phyloP scores from a whole-genome alignment of 2,113 vertebrate genomes.

The Anolis carolinensis region DNA sequence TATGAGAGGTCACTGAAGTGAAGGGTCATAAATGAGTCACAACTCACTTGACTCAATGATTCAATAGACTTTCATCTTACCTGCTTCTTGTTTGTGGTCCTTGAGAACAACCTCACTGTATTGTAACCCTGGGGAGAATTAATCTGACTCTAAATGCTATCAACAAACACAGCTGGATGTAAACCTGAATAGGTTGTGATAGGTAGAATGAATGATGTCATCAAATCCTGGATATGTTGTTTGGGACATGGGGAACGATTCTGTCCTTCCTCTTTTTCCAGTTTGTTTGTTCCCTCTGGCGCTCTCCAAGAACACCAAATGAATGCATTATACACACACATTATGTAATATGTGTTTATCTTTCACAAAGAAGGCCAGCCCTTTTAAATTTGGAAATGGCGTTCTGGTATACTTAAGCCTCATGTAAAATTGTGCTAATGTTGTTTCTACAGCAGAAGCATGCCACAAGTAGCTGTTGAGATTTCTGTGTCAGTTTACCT shows the following conservation, averaged over 20 bases:
- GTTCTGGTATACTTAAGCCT: too few species aligned
- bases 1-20: neutral
- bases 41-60: neutral
- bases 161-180: neutral
- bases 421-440: neutral
- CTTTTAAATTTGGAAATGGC: neutral
- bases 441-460: constrained; percentile 10
- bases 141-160: neutral
- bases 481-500: neutral
- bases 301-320: neutral
- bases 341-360: neutral
- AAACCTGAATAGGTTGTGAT: neutral
- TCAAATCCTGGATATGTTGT: neutral
- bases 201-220: neutral
- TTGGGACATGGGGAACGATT: neutral
- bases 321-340: neutral
- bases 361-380: neutral
- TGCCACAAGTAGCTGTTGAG: neutral
- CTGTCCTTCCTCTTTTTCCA: constrained; percentile 1
- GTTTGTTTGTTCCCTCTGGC: constrained; percentile 3
- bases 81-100: neutral
- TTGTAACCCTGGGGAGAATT: neutral
- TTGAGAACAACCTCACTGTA: neutral
- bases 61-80: neutral
- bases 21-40: neutral